A percentile compares a stretch with the other conserved stretches of the same genome.
Conservation (phyloP, 2,113 vertebrate genomes). For the Gobiocypris rarus region DNA sequence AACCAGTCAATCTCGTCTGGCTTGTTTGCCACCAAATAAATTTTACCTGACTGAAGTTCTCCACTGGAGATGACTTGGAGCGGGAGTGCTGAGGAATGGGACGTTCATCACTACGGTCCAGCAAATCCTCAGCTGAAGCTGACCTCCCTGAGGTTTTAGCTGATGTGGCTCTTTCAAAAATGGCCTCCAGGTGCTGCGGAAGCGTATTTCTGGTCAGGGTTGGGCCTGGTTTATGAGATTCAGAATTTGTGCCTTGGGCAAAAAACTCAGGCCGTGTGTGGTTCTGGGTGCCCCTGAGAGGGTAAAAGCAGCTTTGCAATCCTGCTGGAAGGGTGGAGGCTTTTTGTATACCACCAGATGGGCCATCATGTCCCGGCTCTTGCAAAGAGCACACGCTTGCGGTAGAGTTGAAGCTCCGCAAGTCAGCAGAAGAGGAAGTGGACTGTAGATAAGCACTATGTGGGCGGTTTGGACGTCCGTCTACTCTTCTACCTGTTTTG, state of each 20-base stretch:
- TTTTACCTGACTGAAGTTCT: constrained; percentile 81
- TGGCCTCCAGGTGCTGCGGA: constrained; percentile 58
- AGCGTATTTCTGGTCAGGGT: neutral
- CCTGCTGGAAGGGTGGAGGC: constrained; percentile 69
- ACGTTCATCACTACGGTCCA: constrained; percentile 75
- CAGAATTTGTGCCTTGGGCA: constrained; percentile 53
- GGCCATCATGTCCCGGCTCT: constrained; percentile 71
- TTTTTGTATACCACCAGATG: constrained; percentile 54
- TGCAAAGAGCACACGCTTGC: constrained; percentile 87
- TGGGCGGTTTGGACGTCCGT: constrained; percentile 68
- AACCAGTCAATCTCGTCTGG: neutral
- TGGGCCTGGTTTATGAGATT: constrained; percentile 48
- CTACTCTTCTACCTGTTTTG: constrained; percentile 78
- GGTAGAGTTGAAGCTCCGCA: constrained; percentile 77
- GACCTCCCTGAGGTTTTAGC: constrained; percentile 78
- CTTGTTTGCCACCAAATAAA: neutral
- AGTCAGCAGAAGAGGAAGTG: constrained; percentile 66
- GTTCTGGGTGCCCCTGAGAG: constrained; percentile 62
- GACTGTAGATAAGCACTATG: constrained; percentile 77
- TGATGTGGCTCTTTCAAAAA: constrained; percentile 58
- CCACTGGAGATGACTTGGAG: constrained; percentile 83
- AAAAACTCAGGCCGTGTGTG: constrained; percentile 49
- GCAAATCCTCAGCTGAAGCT: constrained; percentile 85
- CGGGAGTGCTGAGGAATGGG: constrained; percentile 75
- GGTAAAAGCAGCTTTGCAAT: constrained; percentile 63